Percentiles rank a stretch among this genome's conserved stretches.
phyloP scores from a whole-genome alignment of 2,888 invertebrate genomes.

The Eupithecia vulgata region DNA sequence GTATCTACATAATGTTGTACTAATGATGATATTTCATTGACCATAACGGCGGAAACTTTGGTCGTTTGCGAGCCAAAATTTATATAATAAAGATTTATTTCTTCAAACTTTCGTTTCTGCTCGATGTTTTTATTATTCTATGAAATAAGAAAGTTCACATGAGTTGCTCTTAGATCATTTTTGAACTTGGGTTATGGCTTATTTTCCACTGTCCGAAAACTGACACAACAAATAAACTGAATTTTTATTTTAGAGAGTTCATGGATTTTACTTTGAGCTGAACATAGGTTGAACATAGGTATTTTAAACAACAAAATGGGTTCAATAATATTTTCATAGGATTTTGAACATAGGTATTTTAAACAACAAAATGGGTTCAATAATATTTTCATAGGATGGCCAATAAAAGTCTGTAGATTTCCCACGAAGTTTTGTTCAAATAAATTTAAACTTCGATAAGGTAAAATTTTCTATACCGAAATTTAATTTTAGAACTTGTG shows the following conservation, averaged over 20 bases:
- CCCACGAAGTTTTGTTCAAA: neutral
- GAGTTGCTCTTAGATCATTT: neutral
- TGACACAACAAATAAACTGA: neutral
- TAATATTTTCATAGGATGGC: too few species aligned
- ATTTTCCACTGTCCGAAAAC: neutral
- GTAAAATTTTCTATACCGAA: neutral
- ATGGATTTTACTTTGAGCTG: neutral
- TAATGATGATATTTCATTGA: conserved; percentile 59
- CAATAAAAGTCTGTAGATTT: neutral
- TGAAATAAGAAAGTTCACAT: neutral
- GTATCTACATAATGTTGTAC: conserved; percentile 22
- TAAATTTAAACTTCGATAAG: neutral
- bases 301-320: too few species aligned
- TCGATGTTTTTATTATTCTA: neutral
- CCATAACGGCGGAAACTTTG: conserved; percentile 60
- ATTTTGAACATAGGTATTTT: too few species aligned
- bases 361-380: too few species aligned
- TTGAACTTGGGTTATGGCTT: neutral
- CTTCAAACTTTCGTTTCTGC: conserved; percentile 45
- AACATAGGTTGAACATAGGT: too few species aligned
- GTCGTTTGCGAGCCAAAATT: conserved; percentile 63
- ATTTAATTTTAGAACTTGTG: neutral
- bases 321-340: too few species aligned
- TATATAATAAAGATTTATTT: conserved; percentile 52
- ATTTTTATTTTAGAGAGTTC: neutral